Base-by-base conservation (phyloP, 2,113 vertebrate species). In the Perca flavescens region DNA sequence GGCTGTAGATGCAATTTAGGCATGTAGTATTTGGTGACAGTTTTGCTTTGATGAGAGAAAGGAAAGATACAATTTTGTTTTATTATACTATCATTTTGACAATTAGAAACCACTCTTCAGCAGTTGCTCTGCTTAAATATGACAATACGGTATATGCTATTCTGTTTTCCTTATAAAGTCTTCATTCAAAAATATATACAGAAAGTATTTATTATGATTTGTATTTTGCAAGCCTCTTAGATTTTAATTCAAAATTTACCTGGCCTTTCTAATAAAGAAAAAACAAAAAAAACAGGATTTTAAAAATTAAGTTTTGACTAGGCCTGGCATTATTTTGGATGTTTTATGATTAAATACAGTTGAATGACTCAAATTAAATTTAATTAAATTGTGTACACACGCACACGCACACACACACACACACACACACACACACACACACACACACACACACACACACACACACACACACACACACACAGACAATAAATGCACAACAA, bases 401-500 rank as follows among this genome's bases (percentile, higher is more conserved):
- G n/a, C 58, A 53, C 17, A 25, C 22, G 19, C 12, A 28, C 25
- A 34, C 4, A 22, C 53, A 34, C 25, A 34, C 21, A 19, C 56
- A 36, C 31, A 57, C 34, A 40, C 40, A 72, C 56, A 54, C 28
- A 15, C 21, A 52, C 60, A 62, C 40, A 25, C 25, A 77, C 25
- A 34, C 21, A 19, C 56, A 46, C 40, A 34, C 43, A 19, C 16
- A 49, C 25, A 71, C 36, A 62, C 7, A 46, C 10, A 50, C 46
- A 70, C 12, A 11, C 15, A 25, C 34, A 64, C 25, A 22, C 11
- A 8, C 21, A 22, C 2, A 21, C 56, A 74, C 49, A 68, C 12
- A 46, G 69, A 89, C 58, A 76, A 57, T 83, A 87, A 87, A 89
- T 67, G 84, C 71, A 84, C 85, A 88, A 92, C 86, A 87, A 85